Conservation (phyloP, 64 coral and sea anemone species). For the Pachyseris speciosa region DNA sequence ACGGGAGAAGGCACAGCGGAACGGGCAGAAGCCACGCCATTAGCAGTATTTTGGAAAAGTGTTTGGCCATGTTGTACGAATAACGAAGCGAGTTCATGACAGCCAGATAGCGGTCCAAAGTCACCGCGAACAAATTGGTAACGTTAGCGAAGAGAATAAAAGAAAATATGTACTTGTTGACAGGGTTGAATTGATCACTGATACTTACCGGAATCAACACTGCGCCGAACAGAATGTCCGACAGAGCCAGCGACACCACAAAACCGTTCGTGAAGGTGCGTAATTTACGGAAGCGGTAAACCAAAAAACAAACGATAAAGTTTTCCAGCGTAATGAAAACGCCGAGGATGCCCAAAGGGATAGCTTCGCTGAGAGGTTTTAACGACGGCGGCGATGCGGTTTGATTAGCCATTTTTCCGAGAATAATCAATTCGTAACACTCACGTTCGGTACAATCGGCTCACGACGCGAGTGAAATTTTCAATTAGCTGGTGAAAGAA, state of each 20-base stretch:
- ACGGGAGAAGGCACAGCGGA: slow-evolving; percentile 46
- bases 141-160: slow-evolving; percentile 84
- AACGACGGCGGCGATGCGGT: neutral
- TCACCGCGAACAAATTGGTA: slow-evolving; percentile 86
- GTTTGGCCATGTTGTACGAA: slow-evolving; percentile 75
- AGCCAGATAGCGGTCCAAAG: slow-evolving; percentile 80
- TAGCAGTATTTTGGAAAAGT: slow-evolving; percentile 75
- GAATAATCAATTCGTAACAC: neutral
- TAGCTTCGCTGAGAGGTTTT: slow-evolving; percentile 26
- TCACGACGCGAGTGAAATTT: neutral
- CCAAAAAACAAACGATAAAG: slow-evolving; percentile 75
- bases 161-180: slow-evolving; percentile 52
- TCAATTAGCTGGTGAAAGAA: slow-evolving; percentile 15
- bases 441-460: neutral
- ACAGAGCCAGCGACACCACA: slow-evolving; percentile 75
- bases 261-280: slow-evolving; percentile 79
- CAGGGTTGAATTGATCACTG: neutral
- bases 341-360: slow-evolving; percentile 61
- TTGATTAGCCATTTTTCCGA: slow-evolving; percentile 22
- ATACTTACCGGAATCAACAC: slow-evolving; percentile 76
- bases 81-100: slow-evolving; percentile 80
- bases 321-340: slow-evolving; percentile 81
- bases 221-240: slow-evolving; percentile 79
- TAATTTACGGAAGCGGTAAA: slow-evolving; percentile 72
- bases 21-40: slow-evolving; percentile 74